Conservation (phyloP, 2,888 invertebrate genomes). For the Caenorhabditis panamensis region DNA sequence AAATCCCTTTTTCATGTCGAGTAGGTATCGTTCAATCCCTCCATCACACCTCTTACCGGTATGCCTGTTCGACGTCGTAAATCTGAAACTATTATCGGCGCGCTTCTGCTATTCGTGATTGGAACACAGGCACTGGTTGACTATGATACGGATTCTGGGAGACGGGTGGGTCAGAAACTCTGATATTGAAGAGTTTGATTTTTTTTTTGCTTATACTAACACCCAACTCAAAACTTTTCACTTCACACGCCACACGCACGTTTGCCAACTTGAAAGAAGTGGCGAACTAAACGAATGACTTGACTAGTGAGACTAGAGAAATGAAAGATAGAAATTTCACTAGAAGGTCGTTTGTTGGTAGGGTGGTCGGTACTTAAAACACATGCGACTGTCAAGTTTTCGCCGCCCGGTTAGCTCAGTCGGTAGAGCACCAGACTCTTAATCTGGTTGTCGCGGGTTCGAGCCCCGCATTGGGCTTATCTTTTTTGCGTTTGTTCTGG, state of each 20-base stretch:
- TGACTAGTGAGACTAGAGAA: no score
- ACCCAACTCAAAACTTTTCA: no score
- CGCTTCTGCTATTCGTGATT: constrained; percentile 25
- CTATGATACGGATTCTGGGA: constrained; percentile 60
- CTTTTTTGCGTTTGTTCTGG: constrained; percentile 22
- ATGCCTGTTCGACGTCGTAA: constrained; percentile 48
- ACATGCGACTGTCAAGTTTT: background rate
- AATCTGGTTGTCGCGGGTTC: constrained; percentile 80
- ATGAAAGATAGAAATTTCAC: background rate
- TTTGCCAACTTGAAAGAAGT: no score
- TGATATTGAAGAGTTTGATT: no score
- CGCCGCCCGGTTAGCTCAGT: constrained; percentile 79
- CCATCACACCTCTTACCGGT: constrained; percentile 48
- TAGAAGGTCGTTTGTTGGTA: background rate
- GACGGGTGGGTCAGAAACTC: constrained; percentile 32
- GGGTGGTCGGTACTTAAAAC: background rate
- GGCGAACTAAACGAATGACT: no score
- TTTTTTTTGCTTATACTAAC: no score
- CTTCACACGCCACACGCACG: no score
- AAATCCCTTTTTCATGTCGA: constrained; percentile 46
- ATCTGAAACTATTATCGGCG: constrained; percentile 3
- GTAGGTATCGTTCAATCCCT: constrained; percentile 30
- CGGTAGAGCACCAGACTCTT: constrained; percentile 81
- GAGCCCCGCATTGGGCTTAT: constrained; percentile 79
- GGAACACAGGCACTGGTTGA: constrained; percentile 41